Evolutionary conservation across 2,113 vertebrate genomes (phyloP), one percentile per base, ranked within the genome.

Genomic region (Phyllopteryx taeniolatus): DNA sequence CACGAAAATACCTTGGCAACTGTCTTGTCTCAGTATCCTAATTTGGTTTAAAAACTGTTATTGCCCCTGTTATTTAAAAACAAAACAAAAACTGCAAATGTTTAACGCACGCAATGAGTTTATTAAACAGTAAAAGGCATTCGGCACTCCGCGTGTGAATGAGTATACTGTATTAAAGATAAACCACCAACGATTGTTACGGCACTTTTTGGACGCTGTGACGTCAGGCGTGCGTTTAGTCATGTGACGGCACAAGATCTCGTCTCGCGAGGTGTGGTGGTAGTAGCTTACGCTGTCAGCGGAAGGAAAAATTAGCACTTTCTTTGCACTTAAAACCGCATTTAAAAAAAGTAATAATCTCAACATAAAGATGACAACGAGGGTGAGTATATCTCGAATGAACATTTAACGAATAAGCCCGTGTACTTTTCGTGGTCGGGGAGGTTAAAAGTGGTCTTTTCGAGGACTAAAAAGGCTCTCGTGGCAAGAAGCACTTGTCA

Each of bases 361-460:
- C 73, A 69, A 70, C 72, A 56, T 79, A 78, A 86, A 72, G 67
- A 91, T 90, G 91, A 72, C 80, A n/a, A 31, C 65, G 22, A 83
- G 81, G 89, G 91, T 92, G 73, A 92, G 91, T 88, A 69, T 9
- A 14, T 61, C 35, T 47, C 1, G 74, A 20, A 1, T 19, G 0
- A 57, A 64, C 62, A 46, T 7, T 10, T 17, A 17, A n/a, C 35
- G 49, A 3, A 14, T 8, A n/a, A 4, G 0, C 9, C n/a, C 3
- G 31, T 22, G 10, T 61, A 68, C 0, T 35, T 27, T 6, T 53
- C 53, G n/a, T n/a, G n/a, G 49, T 42, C 17, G 20, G 2, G 19
- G 44, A 65, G n/a, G 62, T 46, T 27, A 47, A 3, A 7, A 20
- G 5, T 8, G 6, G 57, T 44, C 7, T 67, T 65, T 13, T 14